Conservation (phyloP, 1,140 invertebrate genomes). For the Oedothorax gibbosus region DNA sequence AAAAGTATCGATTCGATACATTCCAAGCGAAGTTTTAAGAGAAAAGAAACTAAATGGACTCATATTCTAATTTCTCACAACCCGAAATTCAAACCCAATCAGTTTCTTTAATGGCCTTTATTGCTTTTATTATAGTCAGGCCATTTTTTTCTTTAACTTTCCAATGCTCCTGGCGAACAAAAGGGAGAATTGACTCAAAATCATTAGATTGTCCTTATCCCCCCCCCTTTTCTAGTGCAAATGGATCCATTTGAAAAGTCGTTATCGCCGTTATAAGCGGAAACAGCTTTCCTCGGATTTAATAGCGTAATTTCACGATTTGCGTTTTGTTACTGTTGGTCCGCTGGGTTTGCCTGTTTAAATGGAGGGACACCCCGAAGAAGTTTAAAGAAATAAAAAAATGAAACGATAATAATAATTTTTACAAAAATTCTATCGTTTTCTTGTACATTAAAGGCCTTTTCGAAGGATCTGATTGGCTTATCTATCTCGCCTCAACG, state of each 20-base stretch:
- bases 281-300: constrained; percentile 56
- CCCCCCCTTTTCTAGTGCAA: constrained; percentile 27
- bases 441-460: constrained; percentile 34
- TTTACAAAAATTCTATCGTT: constrained; percentile 47
- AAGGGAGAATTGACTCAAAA: constrained; percentile 57
- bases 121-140: constrained; percentile 51
- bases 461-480: constrained; percentile 59
- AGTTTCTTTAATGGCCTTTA: constrained; percentile 56
- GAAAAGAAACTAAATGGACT: constrained; percentile 53
- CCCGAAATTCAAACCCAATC: constrained; percentile 59
- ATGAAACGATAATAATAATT: constrained; percentile 51
- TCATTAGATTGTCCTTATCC: constrained; percentile 60
- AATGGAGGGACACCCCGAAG: constrained; percentile 26
- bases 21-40: neutral
- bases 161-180: constrained; percentile 36
- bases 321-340: constrained; percentile 59
- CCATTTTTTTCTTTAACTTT: constrained; percentile 24
- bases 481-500: constrained; percentile 57
- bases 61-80: constrained; percentile 55
- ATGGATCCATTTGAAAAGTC: constrained; percentile 59
- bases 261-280: constrained; percentile 54
- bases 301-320: constrained; percentile 60
- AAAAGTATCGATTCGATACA: constrained; percentile 39
- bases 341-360: constrained; percentile 58
- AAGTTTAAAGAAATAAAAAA: constrained; percentile 19